These are phyloP conservation scores for Clitarchus hookeri DNA, from an alignment of 2,888 invertebrate genomes.

Conservation along the genomic window DNA sequence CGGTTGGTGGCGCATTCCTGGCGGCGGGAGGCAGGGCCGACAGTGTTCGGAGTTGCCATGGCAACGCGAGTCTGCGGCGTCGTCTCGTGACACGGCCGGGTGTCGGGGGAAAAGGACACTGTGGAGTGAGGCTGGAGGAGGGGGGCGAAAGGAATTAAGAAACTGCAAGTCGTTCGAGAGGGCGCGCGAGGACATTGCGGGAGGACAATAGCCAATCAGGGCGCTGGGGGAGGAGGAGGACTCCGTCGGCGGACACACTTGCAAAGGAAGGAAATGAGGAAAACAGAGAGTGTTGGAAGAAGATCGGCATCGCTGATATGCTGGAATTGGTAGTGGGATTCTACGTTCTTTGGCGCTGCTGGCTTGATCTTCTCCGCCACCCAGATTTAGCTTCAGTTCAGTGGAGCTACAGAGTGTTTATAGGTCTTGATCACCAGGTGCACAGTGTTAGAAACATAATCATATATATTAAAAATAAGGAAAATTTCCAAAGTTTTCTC, in stretches of 20 bases:
- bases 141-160: not conserved
- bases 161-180: not conserved
- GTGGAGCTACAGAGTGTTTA: too few relatives aligned
- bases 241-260: not conserved
- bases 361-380: too few relatives aligned
- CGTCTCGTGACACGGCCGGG: not conserved
- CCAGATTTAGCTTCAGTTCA: too few relatives aligned
- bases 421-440: too few relatives aligned
- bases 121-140: not conserved
- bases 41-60: conserved; percentile 8
- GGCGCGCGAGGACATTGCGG: not conserved
- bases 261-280: not conserved
- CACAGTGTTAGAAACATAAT: too few relatives aligned
- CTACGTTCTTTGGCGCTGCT: too few relatives aligned
- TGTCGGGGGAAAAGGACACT: too few relatives aligned
- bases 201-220: conserved; percentile 14
- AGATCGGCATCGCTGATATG: too few relatives aligned
- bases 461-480: too few relatives aligned
- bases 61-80: not conserved
- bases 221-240: not conserved
- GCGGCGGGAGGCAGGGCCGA: conserved; percentile 8
- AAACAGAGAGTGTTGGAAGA: not conserved
- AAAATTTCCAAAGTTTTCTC: too few relatives aligned
- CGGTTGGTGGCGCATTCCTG: not conserved
- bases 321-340: too few relatives aligned